These are phyloP conservation scores for Cataglyphis cursor DNA, from an alignment of 2,888 invertebrate species.

Conservation along the genomic window DNA sequence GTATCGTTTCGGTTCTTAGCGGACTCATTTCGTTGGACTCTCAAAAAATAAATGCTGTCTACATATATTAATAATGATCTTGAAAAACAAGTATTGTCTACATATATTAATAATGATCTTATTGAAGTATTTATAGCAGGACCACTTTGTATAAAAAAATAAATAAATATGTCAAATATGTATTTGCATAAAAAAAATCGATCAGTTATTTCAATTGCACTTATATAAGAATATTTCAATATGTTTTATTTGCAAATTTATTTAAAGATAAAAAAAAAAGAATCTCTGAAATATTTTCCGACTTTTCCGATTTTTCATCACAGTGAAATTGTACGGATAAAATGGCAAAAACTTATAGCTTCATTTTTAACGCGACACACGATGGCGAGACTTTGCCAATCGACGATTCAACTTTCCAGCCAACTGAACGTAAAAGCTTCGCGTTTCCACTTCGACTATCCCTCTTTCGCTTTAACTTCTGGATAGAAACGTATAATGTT, in stretches of 20 bases:
- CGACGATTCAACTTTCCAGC: conserved; percentile 66
- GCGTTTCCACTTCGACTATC: conserved; percentile 49
- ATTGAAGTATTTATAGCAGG: neutral
- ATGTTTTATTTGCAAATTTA: neutral
- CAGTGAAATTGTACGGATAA: conserved; percentile 20
- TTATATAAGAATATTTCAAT: neutral
- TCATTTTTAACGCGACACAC: conserved; percentile 64
- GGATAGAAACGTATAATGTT: conserved; percentile 32
- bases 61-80: neutral
- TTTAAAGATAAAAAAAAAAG: neutral
- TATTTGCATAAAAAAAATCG: neutral
- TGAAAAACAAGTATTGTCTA: too few species aligned
- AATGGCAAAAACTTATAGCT: conserved; percentile 58
- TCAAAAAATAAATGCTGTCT: neutral
- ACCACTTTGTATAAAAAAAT: neutral
- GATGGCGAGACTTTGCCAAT: conserved; percentile 56
- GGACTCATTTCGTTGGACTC: neutral
- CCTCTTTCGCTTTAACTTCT: conserved; percentile 21
- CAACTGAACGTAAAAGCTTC: conserved; percentile 67
- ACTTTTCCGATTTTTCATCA: conserved; percentile 14
- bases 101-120: neutral
- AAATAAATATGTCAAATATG: neutral
- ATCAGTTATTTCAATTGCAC: neutral
- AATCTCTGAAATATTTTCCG: neutral
- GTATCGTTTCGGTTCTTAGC: neutral